Conservation (phyloP, 2,888 invertebrate genomes). For the Pteria penguin region DNA sequence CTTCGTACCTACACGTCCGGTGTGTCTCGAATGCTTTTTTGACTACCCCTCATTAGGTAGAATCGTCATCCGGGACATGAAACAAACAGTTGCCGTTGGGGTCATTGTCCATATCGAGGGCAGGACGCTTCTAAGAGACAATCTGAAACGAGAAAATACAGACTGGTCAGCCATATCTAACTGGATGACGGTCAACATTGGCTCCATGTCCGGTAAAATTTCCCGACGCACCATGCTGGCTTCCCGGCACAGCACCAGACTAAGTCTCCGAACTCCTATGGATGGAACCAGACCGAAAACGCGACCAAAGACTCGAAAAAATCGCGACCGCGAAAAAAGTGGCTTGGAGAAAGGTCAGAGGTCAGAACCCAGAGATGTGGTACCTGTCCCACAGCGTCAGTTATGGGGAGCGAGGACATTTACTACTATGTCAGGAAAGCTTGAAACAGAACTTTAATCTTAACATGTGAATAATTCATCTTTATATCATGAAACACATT, state of each 20-base stretch:
- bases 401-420: neutral
- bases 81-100: slow-evolving; percentile 98
- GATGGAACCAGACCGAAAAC: neutral
- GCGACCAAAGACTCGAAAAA: neutral
- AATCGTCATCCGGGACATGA: slow-evolving; percentile 98
- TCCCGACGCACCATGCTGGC: neutral
- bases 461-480: no score
- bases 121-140: neutral
- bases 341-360: neutral
- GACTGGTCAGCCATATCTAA: neutral
- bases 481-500: no score
- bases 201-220: neutral
- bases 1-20: slow-evolving; percentile 95
- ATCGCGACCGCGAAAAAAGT: neutral
- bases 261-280: neutral
- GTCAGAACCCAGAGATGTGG: neutral
- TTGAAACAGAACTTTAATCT: neutral
- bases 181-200: neutral
- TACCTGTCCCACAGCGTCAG: neutral
- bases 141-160: neutral
- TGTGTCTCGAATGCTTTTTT: slow-evolving; percentile 98
- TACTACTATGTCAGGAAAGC: neutral
- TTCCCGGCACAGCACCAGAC: neutral
- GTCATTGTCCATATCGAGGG: slow-evolving; percentile 84
- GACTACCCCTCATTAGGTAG: slow-evolving; percentile 97